Percentiles rank a stretch among this genome's conserved stretches.
Conservation (phyloP, 2,888 invertebrate species). For the Plebejus anna region DNA sequence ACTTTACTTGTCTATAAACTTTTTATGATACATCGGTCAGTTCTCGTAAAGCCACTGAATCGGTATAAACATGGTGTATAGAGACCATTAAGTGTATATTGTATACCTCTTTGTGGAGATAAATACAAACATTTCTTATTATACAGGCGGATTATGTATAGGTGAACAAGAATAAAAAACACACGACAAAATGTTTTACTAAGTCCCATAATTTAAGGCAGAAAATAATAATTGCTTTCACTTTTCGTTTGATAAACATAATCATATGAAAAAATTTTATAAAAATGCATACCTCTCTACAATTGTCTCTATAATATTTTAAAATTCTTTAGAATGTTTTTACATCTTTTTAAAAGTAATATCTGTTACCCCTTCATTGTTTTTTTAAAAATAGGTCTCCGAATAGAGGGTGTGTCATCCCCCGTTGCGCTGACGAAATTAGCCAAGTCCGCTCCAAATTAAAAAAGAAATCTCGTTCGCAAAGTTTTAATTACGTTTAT, state of each 20-base stretch:
- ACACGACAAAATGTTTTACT: too few species aligned
- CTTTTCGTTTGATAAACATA: too few species aligned
- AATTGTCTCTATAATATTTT: too few species aligned
- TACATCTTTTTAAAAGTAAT: constrained; percentile 36
- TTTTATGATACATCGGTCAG: constrained; percentile 68
- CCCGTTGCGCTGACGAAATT: constrained; percentile 70
- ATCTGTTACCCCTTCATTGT: constrained; percentile 39
- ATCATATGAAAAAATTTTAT: too few species aligned
- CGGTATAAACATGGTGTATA: constrained; percentile 28
- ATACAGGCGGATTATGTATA: neutral
- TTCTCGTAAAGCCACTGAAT: constrained; percentile 68
- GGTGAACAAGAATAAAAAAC: too few species aligned
- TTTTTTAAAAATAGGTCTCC: constrained; percentile 40
- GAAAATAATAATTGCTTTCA: too few species aligned
- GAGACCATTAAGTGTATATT: constrained; percentile 2
- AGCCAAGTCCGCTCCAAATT: constrained; percentile 70
- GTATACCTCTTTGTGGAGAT: neutral
- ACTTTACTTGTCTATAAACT: constrained; percentile 66
- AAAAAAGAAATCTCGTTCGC: constrained; percentile 76
- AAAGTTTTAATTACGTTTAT: constrained; percentile 80
- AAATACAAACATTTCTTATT: neutral
- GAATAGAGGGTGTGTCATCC: constrained; percentile 71
- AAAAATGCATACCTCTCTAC: too few species aligned
- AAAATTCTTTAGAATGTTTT: too few species aligned
- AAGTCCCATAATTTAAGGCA: too few species aligned